Conservation (phyloP, 2,113 vertebrate genomes). For the Ophthalmolycus amberensis region DNA sequence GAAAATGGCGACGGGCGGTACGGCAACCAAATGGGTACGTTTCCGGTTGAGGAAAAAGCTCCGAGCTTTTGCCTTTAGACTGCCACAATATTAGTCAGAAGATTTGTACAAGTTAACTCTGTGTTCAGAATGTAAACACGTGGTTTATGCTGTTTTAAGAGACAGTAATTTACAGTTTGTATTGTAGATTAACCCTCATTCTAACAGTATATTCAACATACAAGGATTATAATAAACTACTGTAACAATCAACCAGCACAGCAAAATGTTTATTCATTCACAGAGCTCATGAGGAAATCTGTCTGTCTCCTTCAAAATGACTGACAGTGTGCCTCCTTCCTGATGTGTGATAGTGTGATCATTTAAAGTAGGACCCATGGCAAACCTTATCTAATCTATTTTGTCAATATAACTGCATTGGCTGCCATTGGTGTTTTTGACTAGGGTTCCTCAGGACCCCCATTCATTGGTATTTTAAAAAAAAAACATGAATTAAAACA, state of each 20-base stretch:
- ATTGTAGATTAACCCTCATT: background rate
- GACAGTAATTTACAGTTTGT: background rate
- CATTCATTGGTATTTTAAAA: no score
- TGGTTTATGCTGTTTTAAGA: background rate
- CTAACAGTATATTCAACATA: background rate
- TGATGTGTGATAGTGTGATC: background rate
- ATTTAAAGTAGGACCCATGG: background rate
- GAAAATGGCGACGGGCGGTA: slow-evolving; percentile 76
- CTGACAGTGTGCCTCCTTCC: background rate
- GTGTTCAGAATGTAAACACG: no score
- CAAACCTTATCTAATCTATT: background rate
- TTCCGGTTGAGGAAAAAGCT: slow-evolving; percentile 33
- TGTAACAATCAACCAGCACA: background rate
- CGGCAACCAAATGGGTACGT: slow-evolving; percentile 1
- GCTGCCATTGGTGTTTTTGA: no score
- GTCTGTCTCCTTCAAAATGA: background rate
- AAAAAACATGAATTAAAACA: no score
- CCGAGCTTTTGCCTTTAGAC: no score
- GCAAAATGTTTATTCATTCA: background rate
- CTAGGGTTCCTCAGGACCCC: no score
- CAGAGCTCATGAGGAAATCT: background rate
- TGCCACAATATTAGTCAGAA: no score
- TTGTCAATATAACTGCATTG: background rate
- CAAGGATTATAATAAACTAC: background rate
- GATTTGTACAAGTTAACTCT: no score